Conservation (phyloP, 1,140 invertebrate species). For the Antheraea mylitta region DNA sequence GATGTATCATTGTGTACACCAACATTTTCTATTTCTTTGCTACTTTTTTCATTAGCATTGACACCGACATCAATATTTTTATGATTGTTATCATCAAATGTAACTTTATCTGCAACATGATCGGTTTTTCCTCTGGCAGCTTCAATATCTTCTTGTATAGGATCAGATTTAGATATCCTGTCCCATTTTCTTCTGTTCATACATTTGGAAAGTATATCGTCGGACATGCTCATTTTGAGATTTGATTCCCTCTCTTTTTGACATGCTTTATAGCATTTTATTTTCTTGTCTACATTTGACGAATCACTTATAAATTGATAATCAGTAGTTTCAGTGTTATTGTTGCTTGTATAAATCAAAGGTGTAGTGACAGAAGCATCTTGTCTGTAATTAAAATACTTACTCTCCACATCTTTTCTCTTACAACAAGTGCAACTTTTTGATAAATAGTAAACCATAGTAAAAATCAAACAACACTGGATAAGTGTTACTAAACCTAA, state of each 20-base stretch:
- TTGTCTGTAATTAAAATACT: conserved; percentile 53
- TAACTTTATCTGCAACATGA: conserved; percentile 30
- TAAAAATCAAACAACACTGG: conserved; percentile 54
- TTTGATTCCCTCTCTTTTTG: conserved; percentile 39
- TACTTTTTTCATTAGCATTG: conserved; percentile 22
- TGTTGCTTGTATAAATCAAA: conserved; percentile 54
- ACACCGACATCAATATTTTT: conserved; percentile 18
- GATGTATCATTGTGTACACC: conserved; percentile 31
- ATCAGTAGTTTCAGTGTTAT: conserved; percentile 54
- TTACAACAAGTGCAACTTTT: conserved; percentile 40
- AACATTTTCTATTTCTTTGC: conserved; percentile 20
- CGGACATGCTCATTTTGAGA: conserved; percentile 51
- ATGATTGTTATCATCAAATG: conserved; percentile 22
- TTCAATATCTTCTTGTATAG: conserved; percentile 29
- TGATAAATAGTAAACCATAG: conserved; percentile 44
- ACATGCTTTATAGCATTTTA: conserved; percentile 61
- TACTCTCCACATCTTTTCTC: conserved; percentile 45
- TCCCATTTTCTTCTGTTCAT: conserved; percentile 60
- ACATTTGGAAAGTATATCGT: conserved; percentile 68
- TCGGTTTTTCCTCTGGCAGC: not conserved
- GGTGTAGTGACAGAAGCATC: conserved; percentile 62
- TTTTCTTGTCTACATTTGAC: conserved; percentile 51
- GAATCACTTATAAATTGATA: conserved; percentile 52
- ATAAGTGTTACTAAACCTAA: conserved; percentile 37
- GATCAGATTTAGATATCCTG: conserved; percentile 39